Conservation (phyloP, 2,797 vertebrate genomes). For the Sparidentex hasta region DNA sequence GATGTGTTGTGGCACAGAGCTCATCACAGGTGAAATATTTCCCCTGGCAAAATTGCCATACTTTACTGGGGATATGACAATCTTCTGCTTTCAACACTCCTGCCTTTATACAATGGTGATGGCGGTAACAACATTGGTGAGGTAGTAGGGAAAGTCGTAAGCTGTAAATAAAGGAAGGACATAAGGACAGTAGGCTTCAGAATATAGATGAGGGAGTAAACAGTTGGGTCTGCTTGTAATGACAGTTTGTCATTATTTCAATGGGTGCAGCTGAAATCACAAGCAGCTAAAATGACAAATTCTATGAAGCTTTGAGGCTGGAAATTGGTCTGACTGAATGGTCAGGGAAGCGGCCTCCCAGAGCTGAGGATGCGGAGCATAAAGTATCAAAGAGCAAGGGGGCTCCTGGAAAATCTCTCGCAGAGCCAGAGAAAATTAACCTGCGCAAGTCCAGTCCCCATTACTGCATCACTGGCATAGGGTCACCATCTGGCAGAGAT, state of each 20-base stretch:
- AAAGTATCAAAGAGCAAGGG: slow-evolving; percentile 53
- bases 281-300: slow-evolving; percentile 46
- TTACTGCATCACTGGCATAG: slow-evolving; percentile 64
- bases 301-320: slow-evolving; percentile 25
- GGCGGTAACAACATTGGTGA: slow-evolving; percentile 2
- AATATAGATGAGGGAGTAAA: slow-evolving; percentile 62
- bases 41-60: slow-evolving; percentile 23
- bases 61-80: slow-evolving; percentile 29
- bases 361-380: slow-evolving; percentile 48
- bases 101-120: slow-evolving; percentile 23
- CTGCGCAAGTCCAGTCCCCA: slow-evolving; percentile 61
- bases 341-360: neutral
- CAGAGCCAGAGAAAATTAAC: slow-evolving; percentile 70
- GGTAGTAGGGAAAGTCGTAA: slow-evolving; percentile 18
- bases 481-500: slow-evolving; percentile 82
- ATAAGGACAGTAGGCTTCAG: slow-evolving; percentile 25
- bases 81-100: slow-evolving; percentile 32
- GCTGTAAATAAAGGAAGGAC: slow-evolving; percentile 43
- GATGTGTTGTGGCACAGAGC: slow-evolving; percentile 14
- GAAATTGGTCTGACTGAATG: slow-evolving; percentile 37
- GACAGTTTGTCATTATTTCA: slow-evolving; percentile 53
- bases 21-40: slow-evolving; percentile 40
- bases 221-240: slow-evolving; percentile 38
- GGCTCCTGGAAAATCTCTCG: slow-evolving; percentile 54
- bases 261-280: slow-evolving; percentile 44